phyloP scores from a whole-genome alignment of 1,140 invertebrate genomes.

The Caenorhabditis brenneri region DNA sequence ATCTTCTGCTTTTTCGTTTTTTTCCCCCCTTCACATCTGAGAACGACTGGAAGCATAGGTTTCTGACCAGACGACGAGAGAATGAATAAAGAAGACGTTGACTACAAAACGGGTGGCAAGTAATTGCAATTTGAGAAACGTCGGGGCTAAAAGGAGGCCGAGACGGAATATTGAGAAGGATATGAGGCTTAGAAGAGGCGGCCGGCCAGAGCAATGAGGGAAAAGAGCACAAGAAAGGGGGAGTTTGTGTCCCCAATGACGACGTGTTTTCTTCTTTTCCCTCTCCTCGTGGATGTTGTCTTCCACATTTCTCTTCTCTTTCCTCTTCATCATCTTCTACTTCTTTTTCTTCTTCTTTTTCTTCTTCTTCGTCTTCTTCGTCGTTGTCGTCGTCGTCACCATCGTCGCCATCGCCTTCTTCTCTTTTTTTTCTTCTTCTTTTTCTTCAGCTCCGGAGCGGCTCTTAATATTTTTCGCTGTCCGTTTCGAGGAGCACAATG shows the following conservation, averaged over 20 bases:
- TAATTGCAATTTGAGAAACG: not conserved
- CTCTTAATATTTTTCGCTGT: no score
- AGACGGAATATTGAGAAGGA: not conserved
- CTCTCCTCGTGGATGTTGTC: no score
- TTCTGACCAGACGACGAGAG: not conserved
- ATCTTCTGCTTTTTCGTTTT: no score
- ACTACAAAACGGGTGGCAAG: not conserved
- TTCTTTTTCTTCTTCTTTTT: slow-evolving; percentile 16
- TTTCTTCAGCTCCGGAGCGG: not conserved
- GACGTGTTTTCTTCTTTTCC: not conserved
- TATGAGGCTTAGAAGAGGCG: no score
- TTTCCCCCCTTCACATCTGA: not conserved
- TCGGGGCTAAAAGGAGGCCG: no score
- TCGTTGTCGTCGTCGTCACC: not conserved
- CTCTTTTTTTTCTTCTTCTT: not conserved
- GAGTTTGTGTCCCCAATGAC: not conserved
- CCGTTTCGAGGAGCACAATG: slow-evolving; percentile 52
- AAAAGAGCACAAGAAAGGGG: not conserved
- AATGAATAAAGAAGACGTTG: not conserved
- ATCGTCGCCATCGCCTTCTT: not conserved
- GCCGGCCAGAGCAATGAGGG: no score
- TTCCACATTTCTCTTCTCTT: not conserved
- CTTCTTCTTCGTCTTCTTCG: not conserved
- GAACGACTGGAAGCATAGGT: not conserved
- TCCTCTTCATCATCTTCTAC: not conserved